Evolutionary conservation across 2,113 vertebrate species (phyloP), one percentile per base, ranked within the genome.

Genomic region (Piprites chloris): DNA sequence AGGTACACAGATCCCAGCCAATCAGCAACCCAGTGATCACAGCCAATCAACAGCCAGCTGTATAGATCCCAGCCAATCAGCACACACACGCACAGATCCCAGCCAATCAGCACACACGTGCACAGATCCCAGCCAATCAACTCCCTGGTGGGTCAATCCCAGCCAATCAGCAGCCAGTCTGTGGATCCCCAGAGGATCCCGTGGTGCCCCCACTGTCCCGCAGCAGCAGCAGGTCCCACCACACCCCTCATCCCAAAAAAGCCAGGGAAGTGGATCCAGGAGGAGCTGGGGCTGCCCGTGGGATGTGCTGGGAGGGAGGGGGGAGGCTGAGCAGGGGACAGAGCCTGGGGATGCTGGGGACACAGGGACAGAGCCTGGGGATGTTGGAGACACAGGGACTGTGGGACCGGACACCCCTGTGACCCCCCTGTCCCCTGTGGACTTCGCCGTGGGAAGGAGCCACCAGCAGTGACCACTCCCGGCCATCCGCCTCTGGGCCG

Each of bases 61-160:
- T 35, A 20, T 44, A 21, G 30, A 22, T 9, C 32, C 11, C 41
- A 39, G 28, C 69, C 82, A 84, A 53, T 86, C 71, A 58, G 20
- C 52, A n/a, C 23, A 21, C 17, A 27, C 33, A 14, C 23, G 5
- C 15, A 2, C 17, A 59, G 22, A 9, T 26, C 21, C 26, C 49
- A 87, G 58, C 77, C 77, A 88, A 65, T 88, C 67, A 73, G 9
- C 52, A 32, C 2, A 0, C 20, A 19, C 14, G 5, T 0, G 0
- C 10, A 3, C 1, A 12, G 39, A 32, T 30, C 63, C 8, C 52
- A 58, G 52, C 65, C 73, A 76, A 61, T 61, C 44, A 77, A 2
- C 58, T 39, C 3, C 2, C 3, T 3, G 7, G 26, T 2, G 1
- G 15, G 4, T 0, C 17, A 8, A 37, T 23, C 33, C 41, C 28